Evolutionary conservation across 1,140 invertebrate genomes (phyloP).

Genomic region (Bombus waltoni): DNA sequence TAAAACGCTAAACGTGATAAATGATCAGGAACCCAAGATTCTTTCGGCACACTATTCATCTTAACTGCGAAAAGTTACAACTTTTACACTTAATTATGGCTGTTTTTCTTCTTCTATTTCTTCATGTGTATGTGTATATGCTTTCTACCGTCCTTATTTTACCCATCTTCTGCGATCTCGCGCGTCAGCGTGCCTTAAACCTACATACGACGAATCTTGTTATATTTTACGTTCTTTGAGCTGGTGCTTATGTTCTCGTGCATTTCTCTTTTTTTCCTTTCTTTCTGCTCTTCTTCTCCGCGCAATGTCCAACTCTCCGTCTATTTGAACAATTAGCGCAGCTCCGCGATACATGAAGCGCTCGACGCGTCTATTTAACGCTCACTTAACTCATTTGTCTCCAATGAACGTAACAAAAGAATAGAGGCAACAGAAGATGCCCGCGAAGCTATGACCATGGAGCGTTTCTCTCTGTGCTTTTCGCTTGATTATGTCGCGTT

Average conservation of each 20-base stretch:
- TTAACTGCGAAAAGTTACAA: constrained; percentile 54
- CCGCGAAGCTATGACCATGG: not conserved
- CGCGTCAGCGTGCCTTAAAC: constrained; percentile 49
- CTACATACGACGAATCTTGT: constrained; percentile 52
- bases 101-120: constrained; percentile 1
- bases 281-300: not conserved
- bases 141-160: not conserved
- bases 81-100: constrained; percentile 51
- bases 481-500: not conserved
- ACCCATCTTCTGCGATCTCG: constrained; percentile 24
- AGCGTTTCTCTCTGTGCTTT: not conserved
- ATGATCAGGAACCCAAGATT: constrained; percentile 37
- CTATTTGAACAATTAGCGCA: constrained; percentile 14
- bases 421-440: not conserved
- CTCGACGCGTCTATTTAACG: not conserved
- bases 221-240: constrained; percentile 66
- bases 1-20: not conserved
- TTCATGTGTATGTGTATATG: not conserved
- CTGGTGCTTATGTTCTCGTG: constrained; percentile 73
- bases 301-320: constrained; percentile 20
- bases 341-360: not conserved
- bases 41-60: constrained; percentile 50
- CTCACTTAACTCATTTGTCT: not conserved
- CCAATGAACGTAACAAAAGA: not conserved
- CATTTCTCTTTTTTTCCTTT: constrained; percentile 22